These are phyloP conservation scores for Scomber japonicus DNA, from an alignment of 2,113 vertebrate species.

Conservation along the genomic window DNA sequence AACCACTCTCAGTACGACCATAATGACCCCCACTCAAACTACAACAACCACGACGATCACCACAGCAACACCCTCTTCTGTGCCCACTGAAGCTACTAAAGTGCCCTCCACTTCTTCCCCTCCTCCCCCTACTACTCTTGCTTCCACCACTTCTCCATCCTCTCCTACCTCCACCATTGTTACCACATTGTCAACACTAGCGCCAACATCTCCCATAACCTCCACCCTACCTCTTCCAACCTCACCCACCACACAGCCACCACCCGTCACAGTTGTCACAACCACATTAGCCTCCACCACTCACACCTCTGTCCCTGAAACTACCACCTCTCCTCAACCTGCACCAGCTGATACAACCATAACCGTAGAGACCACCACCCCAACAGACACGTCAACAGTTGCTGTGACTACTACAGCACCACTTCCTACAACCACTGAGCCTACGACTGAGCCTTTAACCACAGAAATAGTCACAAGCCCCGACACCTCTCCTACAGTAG, in stretches of 20 bases:
- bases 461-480: constrained; percentile 65
- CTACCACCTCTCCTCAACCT: constrained; percentile 42
- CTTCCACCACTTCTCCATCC: constrained; percentile 21
- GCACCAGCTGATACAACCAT: constrained; percentile 27
- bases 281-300: constrained; percentile 36
- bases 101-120: constrained; percentile 31
- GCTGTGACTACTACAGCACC: constrained; percentile 45
- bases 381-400: constrained; percentile 42
- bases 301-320: constrained; percentile 43
- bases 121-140: constrained; percentile 18
- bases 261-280: constrained; percentile 39
- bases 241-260: constrained; percentile 26
- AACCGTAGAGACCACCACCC: constrained; percentile 35
- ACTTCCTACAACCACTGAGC: constrained; percentile 53
- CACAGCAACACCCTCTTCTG: constrained; percentile 44
- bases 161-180: constrained; percentile 29
- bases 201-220: constrained; percentile 20
- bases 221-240: constrained; percentile 32
- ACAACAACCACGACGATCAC: constrained; percentile 11
- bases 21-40: constrained; percentile 49
- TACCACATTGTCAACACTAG: constrained; percentile 13
- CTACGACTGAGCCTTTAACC: constrained; percentile 54
- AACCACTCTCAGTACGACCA: constrained; percentile 38
- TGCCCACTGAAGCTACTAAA: constrained; percentile 35
- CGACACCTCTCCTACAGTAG: constrained; percentile 49